Evolutionary conservation across 2,797 vertebrate genomes (phyloP).

Genomic region (Graptemys geographica): DNA sequence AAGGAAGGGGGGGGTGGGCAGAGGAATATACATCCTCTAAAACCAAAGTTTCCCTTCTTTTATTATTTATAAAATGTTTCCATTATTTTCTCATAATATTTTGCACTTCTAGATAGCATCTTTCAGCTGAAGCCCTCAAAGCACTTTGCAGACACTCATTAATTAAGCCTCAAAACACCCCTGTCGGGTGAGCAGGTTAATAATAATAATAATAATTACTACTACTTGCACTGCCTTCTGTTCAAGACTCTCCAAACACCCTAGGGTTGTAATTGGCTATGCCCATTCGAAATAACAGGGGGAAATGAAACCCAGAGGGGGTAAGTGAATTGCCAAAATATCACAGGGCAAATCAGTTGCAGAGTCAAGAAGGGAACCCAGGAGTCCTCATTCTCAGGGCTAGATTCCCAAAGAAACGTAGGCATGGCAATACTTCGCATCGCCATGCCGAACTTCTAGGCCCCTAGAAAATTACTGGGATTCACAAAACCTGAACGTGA

Average conservation of each 20-base stretch:
- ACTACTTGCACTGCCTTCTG: background rate
- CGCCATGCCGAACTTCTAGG: background rate
- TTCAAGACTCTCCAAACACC: background rate
- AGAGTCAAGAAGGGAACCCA: background rate
- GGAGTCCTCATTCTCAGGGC: background rate
- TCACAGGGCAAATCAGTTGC: background rate
- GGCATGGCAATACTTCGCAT: background rate
- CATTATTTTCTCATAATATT: constrained; percentile 63
- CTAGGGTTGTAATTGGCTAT: background rate
- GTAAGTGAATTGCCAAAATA: background rate
- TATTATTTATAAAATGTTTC: constrained; percentile 75
- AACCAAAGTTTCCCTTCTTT: constrained; percentile 64
- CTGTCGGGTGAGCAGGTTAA: background rate
- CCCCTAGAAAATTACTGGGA: background rate
- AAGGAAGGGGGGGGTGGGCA: background rate
- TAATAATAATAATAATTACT: constrained; percentile 47
- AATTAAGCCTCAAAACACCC: constrained; percentile 60
- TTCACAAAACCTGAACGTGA: background rate
- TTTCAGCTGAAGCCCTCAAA: constrained; percentile 65
- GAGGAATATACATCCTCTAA: constrained; percentile 38
- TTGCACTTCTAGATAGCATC: constrained; percentile 57
- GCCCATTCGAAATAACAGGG: background rate
- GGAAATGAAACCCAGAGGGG: background rate
- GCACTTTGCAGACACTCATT: constrained; percentile 57
- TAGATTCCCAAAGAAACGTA: background rate